Evolutionary conservation across 2,797 vertebrate genomes (phyloP).

Genomic region (Lepidocolaptes lacrymiger): DNA sequence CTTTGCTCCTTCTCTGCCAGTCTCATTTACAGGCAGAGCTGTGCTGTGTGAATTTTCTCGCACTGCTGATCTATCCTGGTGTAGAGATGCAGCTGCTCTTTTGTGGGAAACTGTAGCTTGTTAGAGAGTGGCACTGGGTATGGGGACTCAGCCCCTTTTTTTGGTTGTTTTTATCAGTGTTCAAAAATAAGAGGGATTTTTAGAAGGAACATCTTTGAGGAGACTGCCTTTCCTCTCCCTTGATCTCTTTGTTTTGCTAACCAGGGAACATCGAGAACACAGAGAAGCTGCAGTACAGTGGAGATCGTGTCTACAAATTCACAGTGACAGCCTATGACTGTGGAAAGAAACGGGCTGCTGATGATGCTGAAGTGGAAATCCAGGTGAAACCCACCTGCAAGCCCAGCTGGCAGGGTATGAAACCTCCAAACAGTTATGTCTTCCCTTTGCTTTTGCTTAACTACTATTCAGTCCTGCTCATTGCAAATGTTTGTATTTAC

Average conservation of each 20-base stretch:
- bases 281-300: conserved; percentile 92
- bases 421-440: neutral
- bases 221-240: neutral
- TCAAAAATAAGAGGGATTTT: neutral
- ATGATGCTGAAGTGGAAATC: conserved; percentile 94
- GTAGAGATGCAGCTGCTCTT: neutral
- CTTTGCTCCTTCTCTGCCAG: neutral
- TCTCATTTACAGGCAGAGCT: neutral
- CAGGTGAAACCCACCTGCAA: conserved; percentile 98
- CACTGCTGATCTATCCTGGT: neutral
- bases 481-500: neutral
- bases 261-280: conserved; percentile 98
- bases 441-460: neutral
- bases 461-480: neutral
- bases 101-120: neutral
- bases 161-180: neutral
- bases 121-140: neutral
- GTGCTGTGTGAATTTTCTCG: neutral
- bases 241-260: conserved; percentile 2
- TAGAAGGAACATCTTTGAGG: neutral
- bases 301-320: conserved; percentile 90
- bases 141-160: neutral
- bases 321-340: conserved; percentile 98
- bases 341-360: conserved; percentile 94
- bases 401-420: conserved; percentile 96